Conservation (phyloP, 2,797 vertebrate genomes). For the Argentina silus region DNA sequence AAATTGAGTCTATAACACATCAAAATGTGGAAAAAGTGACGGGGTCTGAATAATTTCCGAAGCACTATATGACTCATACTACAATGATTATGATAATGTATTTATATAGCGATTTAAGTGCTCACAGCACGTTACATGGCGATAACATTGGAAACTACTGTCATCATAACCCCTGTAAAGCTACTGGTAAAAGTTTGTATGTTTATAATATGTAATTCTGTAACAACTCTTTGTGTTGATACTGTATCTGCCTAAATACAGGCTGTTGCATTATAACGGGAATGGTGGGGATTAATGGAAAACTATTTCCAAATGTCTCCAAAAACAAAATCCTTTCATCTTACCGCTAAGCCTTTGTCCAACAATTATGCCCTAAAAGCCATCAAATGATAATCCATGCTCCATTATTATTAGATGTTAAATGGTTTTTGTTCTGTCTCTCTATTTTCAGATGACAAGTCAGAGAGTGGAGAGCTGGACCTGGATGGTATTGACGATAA, state of each 20-base stretch:
- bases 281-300: conserved; percentile 28
- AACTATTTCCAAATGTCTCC: conserved; percentile 32
- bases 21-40: too few relatives aligned
- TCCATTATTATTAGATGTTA: background rate
- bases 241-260: conserved; percentile 8
- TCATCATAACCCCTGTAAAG: background rate
- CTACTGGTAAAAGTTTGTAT: background rate
- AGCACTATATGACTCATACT: background rate
- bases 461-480: conserved; percentile 87
- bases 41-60: background rate
- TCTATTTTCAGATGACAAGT: conserved; percentile 68
- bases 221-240: conserved; percentile 4
- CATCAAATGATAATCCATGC: too few relatives aligned
- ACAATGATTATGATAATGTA: background rate
- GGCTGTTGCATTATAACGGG: background rate
- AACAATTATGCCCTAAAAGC: conserved; percentile 36
- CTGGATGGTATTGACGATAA: conserved; percentile 92
- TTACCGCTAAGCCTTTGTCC: conserved; percentile 29
- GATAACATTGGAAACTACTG: too few relatives aligned
- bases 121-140: too few relatives aligned
- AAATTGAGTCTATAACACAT: too few relatives aligned
- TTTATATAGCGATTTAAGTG: too few relatives aligned
- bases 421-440: conserved; percentile 23
- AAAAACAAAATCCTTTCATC: conserved; percentile 32
- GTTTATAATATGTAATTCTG: conserved; percentile 4